Evolutionary conservation across 2,888 invertebrate genomes (phyloP), one percentile per base, ranked within the genome.

Genomic region (Eupsilia transversa): DNA sequence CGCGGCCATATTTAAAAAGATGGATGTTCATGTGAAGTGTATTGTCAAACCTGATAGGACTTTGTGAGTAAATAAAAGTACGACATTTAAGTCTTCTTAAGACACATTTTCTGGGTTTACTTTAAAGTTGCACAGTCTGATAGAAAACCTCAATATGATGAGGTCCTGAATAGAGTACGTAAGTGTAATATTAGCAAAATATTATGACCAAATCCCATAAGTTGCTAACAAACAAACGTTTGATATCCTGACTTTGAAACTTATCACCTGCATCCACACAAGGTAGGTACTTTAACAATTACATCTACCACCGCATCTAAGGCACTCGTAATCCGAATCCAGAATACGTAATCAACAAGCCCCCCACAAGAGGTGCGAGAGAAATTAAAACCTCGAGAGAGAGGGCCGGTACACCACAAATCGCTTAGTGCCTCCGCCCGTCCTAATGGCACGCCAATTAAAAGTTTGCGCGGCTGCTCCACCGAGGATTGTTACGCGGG

Each of bases 361-460:
- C 90, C 60, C 88, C 90, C 89, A 89, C 83, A 86, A 89, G 91
- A 94, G 95, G 94, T 94, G 94, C 92, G 94, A 92, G 91, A 92
- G 93, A 90, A 94, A 94, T 94, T 94, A 94, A 95, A 94, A 94
- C 92, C 93, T 92, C 92, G 80, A 80, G 93, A 93, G 94, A 94
- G 94, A 93, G 92, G 94, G 93, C 94, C 94, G 94, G 94, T 95
- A 96, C 96, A 96, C 96, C 96, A 96, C 96, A 96, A 96, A 96
- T 95, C 96, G 96, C 96, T 96, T 96, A 96, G 95, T 94, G 94
- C 93, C 93, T 92, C 94, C 95, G 93, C 94, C 94, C 94, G 93
- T 91, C 92, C 94, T 96, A 96, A 96, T 96, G 96, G 95, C 96
- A 95, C 94, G 93, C 95, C 96, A 96, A 96, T 96, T 96, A 96